Percentiles rank a stretch among this genome's conserved stretches.
Conservation (phyloP, 2,113 vertebrate genomes). For the Ciconia maguari region DNA sequence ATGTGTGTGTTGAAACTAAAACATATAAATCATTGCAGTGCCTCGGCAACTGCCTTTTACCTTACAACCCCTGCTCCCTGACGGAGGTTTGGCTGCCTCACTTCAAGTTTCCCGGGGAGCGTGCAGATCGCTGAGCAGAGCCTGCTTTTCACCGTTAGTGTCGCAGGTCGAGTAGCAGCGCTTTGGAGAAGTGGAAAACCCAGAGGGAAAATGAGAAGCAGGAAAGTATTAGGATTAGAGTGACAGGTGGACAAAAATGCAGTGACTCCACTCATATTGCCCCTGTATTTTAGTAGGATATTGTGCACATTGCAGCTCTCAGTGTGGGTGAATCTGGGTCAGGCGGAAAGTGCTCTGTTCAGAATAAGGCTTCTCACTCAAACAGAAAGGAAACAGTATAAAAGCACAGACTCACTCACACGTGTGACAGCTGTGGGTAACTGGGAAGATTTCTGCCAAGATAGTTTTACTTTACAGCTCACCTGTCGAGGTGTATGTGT, state of each 20-base stretch:
- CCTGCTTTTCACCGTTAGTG: neutral
- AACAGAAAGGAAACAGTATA: neutral
- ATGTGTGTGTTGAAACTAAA: neutral
- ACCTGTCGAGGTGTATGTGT: neutral
- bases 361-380: neutral
- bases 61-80: neutral
- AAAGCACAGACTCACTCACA: neutral
- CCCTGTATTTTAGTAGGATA: neutral
- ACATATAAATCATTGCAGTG: neutral
- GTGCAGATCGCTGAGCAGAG: neutral
- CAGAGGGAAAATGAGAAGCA: neutral
- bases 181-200: neutral
- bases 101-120: neutral
- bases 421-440: neutral
- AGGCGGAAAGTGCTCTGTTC: neutral
- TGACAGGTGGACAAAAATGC: neutral
- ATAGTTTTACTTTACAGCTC: neutral
- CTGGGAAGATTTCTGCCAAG: constrained; percentile 7
- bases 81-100: neutral
- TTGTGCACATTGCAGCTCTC: neutral
- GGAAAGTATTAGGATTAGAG: neutral
- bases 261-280: neutral
- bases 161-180: fast-evolving
- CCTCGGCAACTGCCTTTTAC: neutral
- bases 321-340: neutral